Conservation (phyloP, 1,140 invertebrate genomes). For the Apocrypta bakeri region DNA sequence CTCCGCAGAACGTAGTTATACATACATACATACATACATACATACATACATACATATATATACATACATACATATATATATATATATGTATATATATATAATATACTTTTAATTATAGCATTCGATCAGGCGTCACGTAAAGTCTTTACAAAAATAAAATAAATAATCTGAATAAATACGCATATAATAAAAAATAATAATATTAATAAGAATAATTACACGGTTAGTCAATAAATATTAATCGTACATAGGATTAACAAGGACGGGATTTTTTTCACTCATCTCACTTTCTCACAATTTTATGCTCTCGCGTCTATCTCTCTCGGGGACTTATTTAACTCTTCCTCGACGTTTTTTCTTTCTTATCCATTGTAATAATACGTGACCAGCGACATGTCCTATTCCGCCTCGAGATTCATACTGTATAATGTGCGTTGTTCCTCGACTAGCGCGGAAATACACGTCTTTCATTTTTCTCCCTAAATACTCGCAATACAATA, state of each 20-base stretch:
- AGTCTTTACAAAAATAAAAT: constrained; percentile 73
- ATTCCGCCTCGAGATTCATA: constrained; percentile 9
- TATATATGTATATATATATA: constrained; percentile 49
- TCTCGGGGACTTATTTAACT: constrained; percentile 21
- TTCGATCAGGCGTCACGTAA: constrained; percentile 64
- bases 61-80: too few relatives aligned
- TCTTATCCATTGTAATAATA: not conserved
- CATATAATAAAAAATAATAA: constrained; percentile 58
- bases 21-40: constrained; percentile 50
- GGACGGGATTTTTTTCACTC: constrained; percentile 44
- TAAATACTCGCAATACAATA: not conserved
- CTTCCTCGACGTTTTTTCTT: constrained; percentile 22
- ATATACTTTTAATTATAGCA: constrained; percentile 66
- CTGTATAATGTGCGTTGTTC: constrained; percentile 18
- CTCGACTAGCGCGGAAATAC: constrained; percentile 29
- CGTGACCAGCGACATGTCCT: constrained; percentile 32
- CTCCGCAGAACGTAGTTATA: constrained; percentile 45
- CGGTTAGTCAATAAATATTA: constrained; percentile 72
- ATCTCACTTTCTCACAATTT: constrained; percentile 4
- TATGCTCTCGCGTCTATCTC: constrained; percentile 23
- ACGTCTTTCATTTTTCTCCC: constrained; percentile 4
- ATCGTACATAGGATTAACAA: constrained; percentile 48
- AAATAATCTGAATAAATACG: constrained; percentile 74
- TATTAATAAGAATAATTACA: constrained; percentile 59
- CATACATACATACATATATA: constrained; percentile 49